Percentiles rank a stretch among this genome's conserved stretches.
Evolutionary conservation across 2,113 vertebrate genomes (phyloP).

Genomic region (Tapirus terrestris): DNA sequence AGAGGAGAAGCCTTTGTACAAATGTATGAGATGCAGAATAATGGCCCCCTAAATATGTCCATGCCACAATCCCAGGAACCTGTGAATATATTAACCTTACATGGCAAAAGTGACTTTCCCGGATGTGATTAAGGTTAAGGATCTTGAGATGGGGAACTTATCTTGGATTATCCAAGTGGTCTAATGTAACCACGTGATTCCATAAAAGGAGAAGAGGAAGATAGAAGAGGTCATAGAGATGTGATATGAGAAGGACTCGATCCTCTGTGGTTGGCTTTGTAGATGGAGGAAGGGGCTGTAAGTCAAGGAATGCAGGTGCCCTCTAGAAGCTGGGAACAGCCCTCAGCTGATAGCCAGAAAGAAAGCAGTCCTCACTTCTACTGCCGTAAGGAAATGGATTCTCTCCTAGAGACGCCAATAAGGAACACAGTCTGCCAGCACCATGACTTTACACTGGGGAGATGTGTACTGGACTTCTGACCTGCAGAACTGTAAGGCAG

Average conservation of each 20-base stretch:
- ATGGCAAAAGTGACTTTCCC: background rate
- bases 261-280: background rate
- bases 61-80: background rate
- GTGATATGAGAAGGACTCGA: background rate
- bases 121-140: background rate
- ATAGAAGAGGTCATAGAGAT: background rate
- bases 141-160: background rate
- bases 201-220: background rate
- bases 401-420: background rate
- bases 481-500: background rate
- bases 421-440: background rate
- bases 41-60: background rate
- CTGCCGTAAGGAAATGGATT: background rate
- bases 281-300: background rate
- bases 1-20: background rate
- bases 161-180: background rate
- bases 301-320: background rate
- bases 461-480: background rate
- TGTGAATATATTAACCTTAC: background rate
- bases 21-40: background rate
- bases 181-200: background rate
- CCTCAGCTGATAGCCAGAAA: background rate
- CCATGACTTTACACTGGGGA: background rate
- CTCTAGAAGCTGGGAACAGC: background rate
- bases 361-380: background rate